Evolutionary conservation across 2,113 vertebrate species (phyloP).

Genomic region (Rhynchopsitta pachyrhyncha): DNA sequence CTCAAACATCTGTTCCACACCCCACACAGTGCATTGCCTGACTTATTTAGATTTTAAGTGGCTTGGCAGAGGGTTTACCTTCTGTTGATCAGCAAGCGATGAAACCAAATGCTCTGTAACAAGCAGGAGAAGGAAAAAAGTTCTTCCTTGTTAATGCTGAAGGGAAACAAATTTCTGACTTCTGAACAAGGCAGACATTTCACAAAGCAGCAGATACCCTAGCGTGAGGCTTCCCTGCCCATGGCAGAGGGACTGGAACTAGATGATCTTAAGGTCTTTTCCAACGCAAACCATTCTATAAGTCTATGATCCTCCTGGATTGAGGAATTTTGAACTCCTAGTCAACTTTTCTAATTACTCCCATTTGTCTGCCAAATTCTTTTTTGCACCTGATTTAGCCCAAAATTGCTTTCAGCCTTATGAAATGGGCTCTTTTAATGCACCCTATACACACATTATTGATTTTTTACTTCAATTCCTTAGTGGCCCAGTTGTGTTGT

Average conservation of each 20-base stretch:
- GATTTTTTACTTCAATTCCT: background rate
- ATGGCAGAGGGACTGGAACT: background rate
- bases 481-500: background rate
- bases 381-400: background rate
- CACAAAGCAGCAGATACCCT: background rate
- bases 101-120: background rate
- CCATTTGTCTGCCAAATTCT: background rate
- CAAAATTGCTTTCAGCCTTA: background rate
- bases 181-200: background rate
- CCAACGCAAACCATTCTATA: background rate
- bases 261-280: background rate
- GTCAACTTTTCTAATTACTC: background rate
- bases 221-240: background rate
- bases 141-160: background rate
- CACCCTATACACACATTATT: fast-evolving
- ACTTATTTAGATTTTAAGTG: background rate
- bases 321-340: background rate
- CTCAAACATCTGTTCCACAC: background rate
- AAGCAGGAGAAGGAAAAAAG: background rate
- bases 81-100: background rate
- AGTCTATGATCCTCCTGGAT: background rate
- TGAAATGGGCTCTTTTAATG: background rate
- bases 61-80: background rate
- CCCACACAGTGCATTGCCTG: background rate
- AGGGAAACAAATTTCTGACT: background rate